Percentiles rank a stretch among this genome's conserved stretches.
Conservation (phyloP, 2,113 vertebrate species). For the Austrofundulus limnaeus region DNA sequence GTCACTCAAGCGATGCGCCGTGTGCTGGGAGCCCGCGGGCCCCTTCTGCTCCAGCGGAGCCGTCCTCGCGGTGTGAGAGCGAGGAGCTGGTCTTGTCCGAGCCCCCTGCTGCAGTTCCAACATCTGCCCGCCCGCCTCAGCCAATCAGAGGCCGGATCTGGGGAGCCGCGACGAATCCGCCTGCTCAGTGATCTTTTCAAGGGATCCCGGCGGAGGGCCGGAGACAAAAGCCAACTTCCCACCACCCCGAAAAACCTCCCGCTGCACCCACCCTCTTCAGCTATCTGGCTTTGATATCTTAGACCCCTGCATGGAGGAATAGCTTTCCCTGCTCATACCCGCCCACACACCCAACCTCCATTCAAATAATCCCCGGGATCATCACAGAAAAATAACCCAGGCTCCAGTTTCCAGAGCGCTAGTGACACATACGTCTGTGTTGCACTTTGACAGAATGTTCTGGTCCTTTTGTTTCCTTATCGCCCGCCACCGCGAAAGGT, state of each 20-base stretch:
- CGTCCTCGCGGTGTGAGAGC: constrained; percentile 63
- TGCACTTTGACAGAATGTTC: constrained; percentile 45
- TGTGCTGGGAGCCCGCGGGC: constrained; percentile 31
- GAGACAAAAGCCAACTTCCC: constrained; percentile 76
- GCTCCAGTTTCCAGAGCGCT: constrained; percentile 36
- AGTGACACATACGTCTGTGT: constrained; percentile 39
- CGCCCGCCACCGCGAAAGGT: too few relatives aligned
- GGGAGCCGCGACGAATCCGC: constrained; percentile 77
- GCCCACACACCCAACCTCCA: constrained; percentile 48
- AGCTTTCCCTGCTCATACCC: constrained; percentile 49
- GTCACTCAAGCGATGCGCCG: constrained; percentile 49
- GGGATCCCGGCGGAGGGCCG: constrained; percentile 74
- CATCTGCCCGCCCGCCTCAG: constrained; percentile 72
- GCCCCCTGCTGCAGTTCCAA: constrained; percentile 79
- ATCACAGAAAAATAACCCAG: constrained; percentile 73
- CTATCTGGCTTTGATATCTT: constrained; percentile 82
- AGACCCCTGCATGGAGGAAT: constrained; percentile 78
- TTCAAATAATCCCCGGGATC: constrained; percentile 71
- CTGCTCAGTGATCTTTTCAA: constrained; percentile 81
- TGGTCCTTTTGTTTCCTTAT: constrained; percentile 9
- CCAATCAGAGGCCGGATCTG: constrained; percentile 75
- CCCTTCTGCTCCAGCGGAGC: constrained; percentile 47
- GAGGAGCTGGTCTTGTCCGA: constrained; percentile 64
- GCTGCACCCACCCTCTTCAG: constrained; percentile 57
- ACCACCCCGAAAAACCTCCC: constrained; percentile 35